Base-by-base conservation (phyloP, 2,797 vertebrate genomes). In the Chaunax sp. region DNA sequence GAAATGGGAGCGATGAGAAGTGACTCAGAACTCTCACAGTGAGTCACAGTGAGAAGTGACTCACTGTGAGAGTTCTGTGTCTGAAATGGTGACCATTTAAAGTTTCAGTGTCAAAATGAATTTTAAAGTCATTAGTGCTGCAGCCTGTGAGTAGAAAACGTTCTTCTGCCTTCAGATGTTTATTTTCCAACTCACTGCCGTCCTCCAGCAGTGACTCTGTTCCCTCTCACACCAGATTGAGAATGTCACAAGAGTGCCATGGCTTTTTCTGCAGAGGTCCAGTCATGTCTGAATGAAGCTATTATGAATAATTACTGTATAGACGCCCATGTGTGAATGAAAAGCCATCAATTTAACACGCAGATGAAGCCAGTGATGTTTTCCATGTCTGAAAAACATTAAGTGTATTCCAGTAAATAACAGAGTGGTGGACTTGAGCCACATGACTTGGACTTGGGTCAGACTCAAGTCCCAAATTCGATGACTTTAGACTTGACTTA, bases 41-140 rank as follows among this genome's bases (percentile, higher is more conserved):
- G 66, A 69, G 30, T 72, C 54, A 46, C 47, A 6, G 50, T 53
- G 30, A 55, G 58, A 67, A 12, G 67, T 37, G 66, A 69, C 33
- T 72, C 54, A 46, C 47, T 9, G 50, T 53, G 30, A 55, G 58
- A 67, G 16, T 5, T 33, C 46, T 64, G 44, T 9, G 25, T 35
- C 11, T 12, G 12, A 2, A 3, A 1, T 7, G 22, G 46, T 64
- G 45, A 40, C 60, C 63, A 63, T 54, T 33, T 56, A 44, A 15
- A 30, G 15, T 50, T 44, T 69, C 30, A 3, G 25, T 30, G 60
- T 25, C 26, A 56, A 25, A 64, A 23, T 54, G 44, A n/a, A 5
- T 69, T 82, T 64, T 69, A 51, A 72, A 75, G 68, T 40, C 61
- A 40, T 63, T 59, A 69, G 53, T 25, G 62, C 40, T 16, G 50